Base-by-base conservation (phyloP, 53 echinoderm and acorn worm genomes). In the Temnopleurus reevesii region DNA sequence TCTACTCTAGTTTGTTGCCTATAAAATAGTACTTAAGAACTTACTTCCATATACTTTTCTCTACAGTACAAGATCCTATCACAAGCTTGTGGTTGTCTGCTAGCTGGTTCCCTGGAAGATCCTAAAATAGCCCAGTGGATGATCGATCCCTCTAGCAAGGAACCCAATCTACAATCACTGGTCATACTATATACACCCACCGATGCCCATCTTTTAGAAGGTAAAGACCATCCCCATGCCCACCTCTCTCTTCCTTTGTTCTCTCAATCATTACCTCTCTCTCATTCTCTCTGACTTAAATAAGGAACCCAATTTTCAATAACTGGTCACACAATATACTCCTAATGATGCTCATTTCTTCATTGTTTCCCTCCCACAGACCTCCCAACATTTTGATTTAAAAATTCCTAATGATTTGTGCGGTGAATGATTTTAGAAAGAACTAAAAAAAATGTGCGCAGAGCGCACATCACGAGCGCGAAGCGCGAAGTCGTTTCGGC, bases 71-170 rank as follows among this genome's bases (percentile, higher is more conserved):
- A 98, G 86, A 88, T 95, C 36, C 81, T 98, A 43, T 83, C 91
- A 12, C 93, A 90, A 46, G 90, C 90, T 19, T 94, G 95, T 87
- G 98, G 98, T 21, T 83, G 94, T 81, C 77, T 85, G 19, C 84
- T 98, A 2, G 26, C 55, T 8, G 93, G 93, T 12, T 21, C 46
- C 12, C 43, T 92, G 15, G 89, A 91, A 44, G 98, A 98, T 55
- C 98, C 98, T 26, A 98, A 98, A 88, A 93, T 98, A 18, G 95
- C 94, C 12, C 92, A 93, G 33, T 97, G 98, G 98, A 77, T 97
- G 76, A 53, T 97, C 1, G 94, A 95, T 86, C 98, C 95, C 31
- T 93, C 93, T 26, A 94, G 91, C 45, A 95, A 97, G 59, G 98
- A 95, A 90, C 93, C 93, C 19, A 97, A 97, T 33, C 87, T 87